These are phyloP conservation scores for Acanthoscelides obtectus DNA, from an alignment of 2,888 invertebrate species.

Conservation along the genomic window DNA sequence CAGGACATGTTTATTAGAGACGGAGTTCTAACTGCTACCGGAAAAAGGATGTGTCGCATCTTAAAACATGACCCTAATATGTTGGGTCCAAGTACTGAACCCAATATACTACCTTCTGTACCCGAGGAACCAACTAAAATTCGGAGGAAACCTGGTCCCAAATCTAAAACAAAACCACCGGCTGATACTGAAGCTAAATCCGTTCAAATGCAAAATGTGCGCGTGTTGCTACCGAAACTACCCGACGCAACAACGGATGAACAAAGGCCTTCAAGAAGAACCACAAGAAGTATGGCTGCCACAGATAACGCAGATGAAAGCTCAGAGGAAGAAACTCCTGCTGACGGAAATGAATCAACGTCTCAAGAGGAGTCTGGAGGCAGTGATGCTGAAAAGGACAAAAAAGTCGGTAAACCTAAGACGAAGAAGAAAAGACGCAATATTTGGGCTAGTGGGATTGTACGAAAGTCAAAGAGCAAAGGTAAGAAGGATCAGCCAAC, in stretches of 20 bases:
- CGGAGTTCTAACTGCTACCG: conserved; percentile 59
- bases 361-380: conserved; percentile 36
- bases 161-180: conserved; percentile 6
- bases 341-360: conserved; percentile 8
- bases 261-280: conserved; percentile 15
- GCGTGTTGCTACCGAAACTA: conserved; percentile 31
- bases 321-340: conserved; percentile 6
- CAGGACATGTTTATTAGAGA: conserved; percentile 66
- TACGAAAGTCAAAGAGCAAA: conserved; percentile 22
- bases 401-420: neutral
- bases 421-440: conserved; percentile 34
- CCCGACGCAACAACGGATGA: conserved; percentile 25
- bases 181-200: conserved; percentile 18
- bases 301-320: conserved; percentile 22
- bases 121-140: conserved; percentile 15
- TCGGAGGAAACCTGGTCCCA: conserved; percentile 24
- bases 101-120: neutral
- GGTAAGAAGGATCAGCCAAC: conserved; percentile 5
- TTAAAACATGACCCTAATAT: conserved; percentile 39
- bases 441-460: conserved; percentile 40
- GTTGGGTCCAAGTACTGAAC: conserved; percentile 12
- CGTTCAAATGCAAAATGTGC: conserved; percentile 29
- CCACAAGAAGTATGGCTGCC: conserved; percentile 18
- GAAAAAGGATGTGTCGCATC: conserved; percentile 61
- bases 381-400: conserved; percentile 18